These are phyloP conservation scores for Halcyon malimbica DNA, from an alignment of 2,113 vertebrate genomes.

Conservation along the genomic window DNA sequence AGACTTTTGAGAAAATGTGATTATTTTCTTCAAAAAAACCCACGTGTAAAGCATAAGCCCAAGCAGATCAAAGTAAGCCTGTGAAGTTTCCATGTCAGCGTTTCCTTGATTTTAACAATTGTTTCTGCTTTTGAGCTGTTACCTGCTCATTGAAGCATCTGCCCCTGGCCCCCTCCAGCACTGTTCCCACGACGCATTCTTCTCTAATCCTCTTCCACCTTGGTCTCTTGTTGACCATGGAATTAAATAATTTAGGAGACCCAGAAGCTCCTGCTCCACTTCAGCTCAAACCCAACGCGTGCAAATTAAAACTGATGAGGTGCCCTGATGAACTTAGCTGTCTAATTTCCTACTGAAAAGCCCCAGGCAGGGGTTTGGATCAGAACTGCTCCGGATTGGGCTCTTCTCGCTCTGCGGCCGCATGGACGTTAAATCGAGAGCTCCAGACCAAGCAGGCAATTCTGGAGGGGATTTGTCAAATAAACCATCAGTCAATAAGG, in stretches of 20 bases:
- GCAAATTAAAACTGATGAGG: neutral
- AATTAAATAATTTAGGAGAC: neutral
- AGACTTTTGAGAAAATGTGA: neutral
- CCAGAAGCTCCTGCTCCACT: neutral
- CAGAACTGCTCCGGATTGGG: neutral
- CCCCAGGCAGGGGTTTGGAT: rapidly evolving
- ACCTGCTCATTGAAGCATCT: neutral
- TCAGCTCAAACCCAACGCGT: neutral
- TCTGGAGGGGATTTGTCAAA: neutral
- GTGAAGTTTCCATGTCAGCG: neutral
- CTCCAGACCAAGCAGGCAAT: neutral
- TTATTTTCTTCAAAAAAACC: neutral
- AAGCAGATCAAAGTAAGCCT: neutral
- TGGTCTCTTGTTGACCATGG: neutral
- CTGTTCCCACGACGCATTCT: neutral
- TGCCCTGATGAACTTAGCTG: neutral
- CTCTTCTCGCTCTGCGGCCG: rapidly evolving
- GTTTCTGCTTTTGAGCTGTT: neutral
- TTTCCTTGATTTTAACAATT: neutral
- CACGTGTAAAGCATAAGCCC: rapidly evolving
- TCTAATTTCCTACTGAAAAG: neutral
- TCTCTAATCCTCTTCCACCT: neutral
- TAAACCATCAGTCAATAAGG: neutral
- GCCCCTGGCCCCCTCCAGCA: neutral
- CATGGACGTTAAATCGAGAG: rapidly evolving